These are phyloP conservation scores for Sminthurinus aureus DNA, from an alignment of 2,888 invertebrate species.

Conservation along the genomic window DNA sequence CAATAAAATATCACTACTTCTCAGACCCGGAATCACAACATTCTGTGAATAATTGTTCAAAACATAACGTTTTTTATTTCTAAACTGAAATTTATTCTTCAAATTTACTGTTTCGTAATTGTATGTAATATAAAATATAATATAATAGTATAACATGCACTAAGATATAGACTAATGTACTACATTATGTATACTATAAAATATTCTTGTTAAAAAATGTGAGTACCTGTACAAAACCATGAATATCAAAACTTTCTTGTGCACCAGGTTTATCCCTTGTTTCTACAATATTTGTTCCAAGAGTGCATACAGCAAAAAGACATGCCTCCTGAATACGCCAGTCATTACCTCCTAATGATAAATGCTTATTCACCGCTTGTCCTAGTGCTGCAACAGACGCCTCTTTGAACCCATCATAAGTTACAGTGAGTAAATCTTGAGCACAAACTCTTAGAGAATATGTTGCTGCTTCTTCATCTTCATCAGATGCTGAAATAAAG, in stretches of 20 bases:
- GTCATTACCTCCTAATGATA: conserved; percentile 63
- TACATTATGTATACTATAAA: not conserved
- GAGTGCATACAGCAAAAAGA: conserved; percentile 62
- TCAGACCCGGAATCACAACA: conserved; percentile 57
- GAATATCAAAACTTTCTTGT: conserved; percentile 53
- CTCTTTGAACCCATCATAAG: conserved; percentile 65
- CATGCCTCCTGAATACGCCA: conserved; percentile 64
- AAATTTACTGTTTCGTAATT: too few relatives aligned
- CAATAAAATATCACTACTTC: conserved; percentile 54
- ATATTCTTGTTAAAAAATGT: not conserved
- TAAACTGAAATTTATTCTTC: too few relatives aligned
- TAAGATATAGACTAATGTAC: too few relatives aligned
- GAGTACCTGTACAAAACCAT: conserved; percentile 57
- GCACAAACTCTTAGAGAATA: conserved; percentile 67
- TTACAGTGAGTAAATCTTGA: conserved; percentile 65
- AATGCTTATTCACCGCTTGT: conserved; percentile 64
- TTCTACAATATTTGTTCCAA: conserved; percentile 55
- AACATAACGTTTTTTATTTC: not conserved
- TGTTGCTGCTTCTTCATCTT: conserved; percentile 67
- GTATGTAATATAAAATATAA: not conserved
- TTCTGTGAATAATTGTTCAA: conserved; percentile 43
- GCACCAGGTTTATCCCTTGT: conserved; percentile 13
- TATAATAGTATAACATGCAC: too few relatives aligned
- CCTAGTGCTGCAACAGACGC: conserved; percentile 64
- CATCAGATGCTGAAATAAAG: conserved; percentile 61